Base-by-base conservation (phyloP, 2,888 invertebrate species). In the Drosophila cyrtoloma region DNA sequence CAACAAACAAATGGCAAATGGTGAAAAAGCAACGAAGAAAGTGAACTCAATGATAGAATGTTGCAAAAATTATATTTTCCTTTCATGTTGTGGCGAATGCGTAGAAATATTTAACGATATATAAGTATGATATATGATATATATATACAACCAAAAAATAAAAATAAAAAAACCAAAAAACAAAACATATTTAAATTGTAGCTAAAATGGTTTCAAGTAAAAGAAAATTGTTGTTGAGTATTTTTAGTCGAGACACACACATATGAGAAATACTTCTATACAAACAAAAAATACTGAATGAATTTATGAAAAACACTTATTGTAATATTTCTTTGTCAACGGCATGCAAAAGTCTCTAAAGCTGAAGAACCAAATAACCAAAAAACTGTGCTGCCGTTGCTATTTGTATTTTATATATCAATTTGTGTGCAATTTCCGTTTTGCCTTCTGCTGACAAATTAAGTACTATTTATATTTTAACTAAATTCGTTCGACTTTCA, bases 151-250 rank as follows among this genome's bases (percentile, higher is more conserved):
- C 52, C 63, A 67, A 53, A 74, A 69, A 32, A 19, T 35, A n/a
- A 22, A 33, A 1, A 14, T 35, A 1, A n/a, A 16, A 19, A 35
- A 51, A 51, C 19, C 9, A 0, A 26, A 50, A 28, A 51, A 16
- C 7, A 58, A 57, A 32, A 42, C 39, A 58, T 61, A 74, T 81
- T 86, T 82, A 81, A 84, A 82, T 78, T 77, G 85, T 81, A 91
- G 79, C 79, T 88, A 85, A 92, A 92, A 93, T 92, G 93, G 93
- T 93, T 93, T 93, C 93, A 93, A 90, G 91, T 90, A 91, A 91
- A 89, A 81, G 82, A 92, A 92, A 92, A 57, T 52, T 62, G 51
- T 93, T 93, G 93, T 93, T 93, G 91, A 93, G 87, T 93, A 93
- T 93, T 93, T 93, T 93, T 92, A 92, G 88, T 90, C 79, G 75